phyloP scores from a whole-genome alignment of 2,113 vertebrate genomes.

The Dromas ardeola region DNA sequence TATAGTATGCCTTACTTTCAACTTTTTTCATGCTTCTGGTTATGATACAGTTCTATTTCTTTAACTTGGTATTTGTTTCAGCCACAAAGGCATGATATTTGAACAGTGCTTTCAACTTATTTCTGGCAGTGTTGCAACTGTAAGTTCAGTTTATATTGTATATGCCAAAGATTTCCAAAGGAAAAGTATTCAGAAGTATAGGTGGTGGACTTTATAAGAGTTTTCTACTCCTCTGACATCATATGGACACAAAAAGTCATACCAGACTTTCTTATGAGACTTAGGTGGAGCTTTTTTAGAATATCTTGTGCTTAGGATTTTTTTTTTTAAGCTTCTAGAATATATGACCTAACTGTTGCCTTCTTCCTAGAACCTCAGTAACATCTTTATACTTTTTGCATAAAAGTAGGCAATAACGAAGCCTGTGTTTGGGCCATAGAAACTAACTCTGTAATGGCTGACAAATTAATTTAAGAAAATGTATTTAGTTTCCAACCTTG shows the following conservation, averaged over 20 bases:
- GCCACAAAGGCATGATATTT: not conserved
- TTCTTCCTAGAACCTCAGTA: not conserved
- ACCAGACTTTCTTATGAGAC: not conserved
- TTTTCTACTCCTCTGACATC: not conserved
- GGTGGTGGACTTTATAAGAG: not conserved
- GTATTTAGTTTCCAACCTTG: not conserved
- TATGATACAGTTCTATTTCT: not conserved
- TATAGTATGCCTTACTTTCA: not conserved
- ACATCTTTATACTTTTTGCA: not conserved
- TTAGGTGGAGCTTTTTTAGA: not conserved
- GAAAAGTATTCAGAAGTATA: not conserved
- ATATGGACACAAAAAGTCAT: not conserved
- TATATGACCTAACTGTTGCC: accelerated
- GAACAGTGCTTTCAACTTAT: not conserved
- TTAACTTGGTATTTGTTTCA: not conserved
- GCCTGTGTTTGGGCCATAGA: not conserved
- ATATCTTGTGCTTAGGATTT: not conserved
- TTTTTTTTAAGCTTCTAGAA: not conserved
- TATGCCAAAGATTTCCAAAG: not conserved
- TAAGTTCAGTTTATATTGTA: not conserved
- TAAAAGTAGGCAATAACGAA: not conserved
- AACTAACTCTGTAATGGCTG: not conserved
- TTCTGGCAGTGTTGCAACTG: not conserved
- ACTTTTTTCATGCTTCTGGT: not conserved
- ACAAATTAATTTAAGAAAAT: not conserved